A percentile compares a stretch with the other conserved stretches of the same genome.
These are phyloP conservation scores for Agonopterix alstromeriana DNA, from an alignment of 2,888 invertebrate genomes.

Conservation along the genomic window DNA sequence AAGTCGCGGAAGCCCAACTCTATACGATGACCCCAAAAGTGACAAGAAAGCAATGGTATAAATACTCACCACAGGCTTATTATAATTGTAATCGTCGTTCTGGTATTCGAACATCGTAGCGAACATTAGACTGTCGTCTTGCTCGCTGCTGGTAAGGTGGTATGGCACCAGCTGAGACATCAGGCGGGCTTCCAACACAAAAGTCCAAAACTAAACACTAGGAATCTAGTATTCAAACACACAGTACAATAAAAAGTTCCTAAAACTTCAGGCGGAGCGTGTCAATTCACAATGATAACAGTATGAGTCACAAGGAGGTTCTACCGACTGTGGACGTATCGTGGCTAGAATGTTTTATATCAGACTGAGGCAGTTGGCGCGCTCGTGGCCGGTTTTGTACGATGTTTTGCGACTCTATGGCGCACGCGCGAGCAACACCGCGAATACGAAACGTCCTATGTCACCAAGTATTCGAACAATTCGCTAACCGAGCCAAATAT, in stretches of 20 bases:
- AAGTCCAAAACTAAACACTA: constrained; percentile 46
- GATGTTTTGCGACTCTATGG: constrained; percentile 43
- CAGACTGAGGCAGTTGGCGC: constrained; percentile 69
- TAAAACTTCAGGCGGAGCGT: constrained; percentile 37
- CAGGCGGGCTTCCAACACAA: constrained; percentile 57
- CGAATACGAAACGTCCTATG: constrained; percentile 38
- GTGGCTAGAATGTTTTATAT: constrained; percentile 69
- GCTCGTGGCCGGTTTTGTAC: constrained; percentile 67
- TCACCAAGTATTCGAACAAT: constrained; percentile 55
- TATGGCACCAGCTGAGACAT: constrained; percentile 81
- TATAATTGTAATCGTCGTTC: constrained; percentile 64
- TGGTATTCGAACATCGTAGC: constrained; percentile 75
- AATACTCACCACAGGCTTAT: constrained; percentile 61
- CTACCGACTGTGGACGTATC: constrained; percentile 47
- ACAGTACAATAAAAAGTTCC: constrained; percentile 38
- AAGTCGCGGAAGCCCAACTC: constrained; percentile 20
- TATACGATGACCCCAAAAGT: constrained; percentile 10
- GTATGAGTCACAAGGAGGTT: constrained; percentile 59
- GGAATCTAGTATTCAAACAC: constrained; percentile 20
- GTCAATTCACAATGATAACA: constrained; percentile 62
- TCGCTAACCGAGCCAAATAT: constrained; percentile 54
- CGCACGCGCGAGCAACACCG: constrained; percentile 56
- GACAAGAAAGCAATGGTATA: constrained; percentile 2
- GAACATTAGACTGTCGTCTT: constrained; percentile 75
- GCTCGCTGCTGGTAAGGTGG: constrained; percentile 62